Conservation (phyloP, 2,797 vertebrate species). For the Sebastolobus alascanus region DNA sequence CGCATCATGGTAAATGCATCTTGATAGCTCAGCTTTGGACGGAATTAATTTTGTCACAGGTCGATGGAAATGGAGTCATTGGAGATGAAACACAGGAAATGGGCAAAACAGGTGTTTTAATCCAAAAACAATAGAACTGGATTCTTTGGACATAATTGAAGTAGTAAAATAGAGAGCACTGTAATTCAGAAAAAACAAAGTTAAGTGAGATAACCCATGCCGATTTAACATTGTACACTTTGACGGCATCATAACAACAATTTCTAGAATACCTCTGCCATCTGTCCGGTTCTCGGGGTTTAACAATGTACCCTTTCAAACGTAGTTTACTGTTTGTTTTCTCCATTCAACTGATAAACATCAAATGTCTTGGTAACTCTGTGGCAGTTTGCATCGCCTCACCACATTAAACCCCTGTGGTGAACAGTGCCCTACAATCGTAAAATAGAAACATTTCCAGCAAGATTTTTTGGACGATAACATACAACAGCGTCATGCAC, state of each 20-base stretch:
- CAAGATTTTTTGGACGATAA: constrained; percentile 22
- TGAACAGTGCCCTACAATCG: neutral
- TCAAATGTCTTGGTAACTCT: neutral
- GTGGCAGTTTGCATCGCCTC: neutral
- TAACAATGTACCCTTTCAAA: too few relatives aligned
- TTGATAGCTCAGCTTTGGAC: neutral
- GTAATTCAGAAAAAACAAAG: neutral
- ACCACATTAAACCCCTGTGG: constrained; percentile 33
- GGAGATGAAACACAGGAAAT: neutral
- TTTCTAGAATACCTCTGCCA: neutral
- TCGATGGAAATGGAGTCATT: neutral
- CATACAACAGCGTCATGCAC: constrained; percentile 33
- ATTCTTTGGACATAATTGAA: neutral
- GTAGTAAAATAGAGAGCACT: neutral
- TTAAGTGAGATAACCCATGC: neutral
- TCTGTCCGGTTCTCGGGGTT: neutral
- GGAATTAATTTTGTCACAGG: neutral
- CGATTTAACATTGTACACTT: neutral
- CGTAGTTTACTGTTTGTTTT: neutral
- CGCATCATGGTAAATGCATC: neutral
- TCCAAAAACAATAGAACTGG: neutral
- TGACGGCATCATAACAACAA: neutral
- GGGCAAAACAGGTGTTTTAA: neutral
- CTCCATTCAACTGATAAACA: neutral
- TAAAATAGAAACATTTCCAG: constrained; percentile 28